phyloP scores from a whole-genome alignment of 2,797 vertebrate species.

The Tapera naevia region DNA sequence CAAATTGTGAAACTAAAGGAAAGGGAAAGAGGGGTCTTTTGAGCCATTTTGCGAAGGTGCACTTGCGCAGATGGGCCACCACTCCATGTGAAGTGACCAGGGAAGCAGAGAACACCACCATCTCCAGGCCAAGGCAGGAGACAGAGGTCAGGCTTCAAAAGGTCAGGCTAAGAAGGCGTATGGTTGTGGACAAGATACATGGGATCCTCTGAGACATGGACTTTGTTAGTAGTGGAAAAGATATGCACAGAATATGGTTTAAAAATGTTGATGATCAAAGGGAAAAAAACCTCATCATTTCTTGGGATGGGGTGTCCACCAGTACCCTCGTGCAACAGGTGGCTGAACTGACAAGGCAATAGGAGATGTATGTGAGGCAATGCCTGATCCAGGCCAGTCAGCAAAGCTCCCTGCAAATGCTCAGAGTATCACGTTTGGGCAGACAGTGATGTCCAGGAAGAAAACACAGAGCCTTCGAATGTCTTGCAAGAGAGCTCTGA shows the following conservation, averaged over 20 bases:
- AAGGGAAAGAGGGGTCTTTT: background rate
- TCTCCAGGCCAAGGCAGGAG: background rate
- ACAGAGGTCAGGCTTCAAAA: background rate
- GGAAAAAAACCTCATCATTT: background rate
- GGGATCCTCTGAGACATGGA: background rate
- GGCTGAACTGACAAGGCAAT: background rate
- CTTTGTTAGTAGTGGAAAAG: background rate
- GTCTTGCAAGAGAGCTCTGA: background rate
- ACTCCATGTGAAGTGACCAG: background rate
- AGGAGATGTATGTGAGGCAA: background rate
- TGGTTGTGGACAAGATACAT: background rate
- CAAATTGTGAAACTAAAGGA: background rate
- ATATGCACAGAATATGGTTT: background rate
- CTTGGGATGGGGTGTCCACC: background rate
- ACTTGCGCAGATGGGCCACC: background rate
- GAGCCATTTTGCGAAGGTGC: background rate
- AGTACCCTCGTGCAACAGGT: background rate
- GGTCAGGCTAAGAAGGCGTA: background rate
- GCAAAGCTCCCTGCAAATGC: background rate
- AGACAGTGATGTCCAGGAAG: background rate
- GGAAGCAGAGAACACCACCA: background rate
- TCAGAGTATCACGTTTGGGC: background rate
- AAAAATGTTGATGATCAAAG: background rate
- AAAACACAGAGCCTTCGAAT: background rate
- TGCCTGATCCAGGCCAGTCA: background rate